Evolutionary conservation across 2,113 vertebrate species (phyloP).

Genomic region (Pterocles burchelli): DNA sequence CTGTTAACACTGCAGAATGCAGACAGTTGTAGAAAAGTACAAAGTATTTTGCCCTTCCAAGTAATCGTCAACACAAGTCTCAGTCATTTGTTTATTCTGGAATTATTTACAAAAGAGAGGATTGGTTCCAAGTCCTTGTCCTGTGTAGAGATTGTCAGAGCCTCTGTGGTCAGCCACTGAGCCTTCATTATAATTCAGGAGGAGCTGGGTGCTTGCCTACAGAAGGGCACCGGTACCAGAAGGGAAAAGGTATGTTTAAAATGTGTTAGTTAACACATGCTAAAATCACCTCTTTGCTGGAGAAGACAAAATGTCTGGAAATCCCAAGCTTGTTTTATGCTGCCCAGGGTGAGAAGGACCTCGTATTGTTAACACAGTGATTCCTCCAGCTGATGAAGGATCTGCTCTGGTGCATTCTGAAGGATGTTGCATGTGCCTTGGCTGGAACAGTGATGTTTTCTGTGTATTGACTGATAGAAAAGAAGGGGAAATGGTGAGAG

Average conservation of each 20-base stretch:
- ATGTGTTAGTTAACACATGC: background rate
- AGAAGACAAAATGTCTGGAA: background rate
- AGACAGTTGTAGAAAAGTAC: background rate
- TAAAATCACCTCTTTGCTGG: background rate
- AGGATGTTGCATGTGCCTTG: background rate
- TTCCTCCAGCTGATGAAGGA: background rate
- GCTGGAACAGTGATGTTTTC: slow-evolving; percentile 5
- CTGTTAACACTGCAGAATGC: background rate
- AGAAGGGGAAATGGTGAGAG: background rate
- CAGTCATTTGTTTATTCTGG: background rate
- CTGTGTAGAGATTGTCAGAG: background rate
- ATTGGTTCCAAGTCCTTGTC: background rate
- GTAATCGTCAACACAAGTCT: background rate
- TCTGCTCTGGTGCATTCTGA: background rate
- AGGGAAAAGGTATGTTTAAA: background rate
- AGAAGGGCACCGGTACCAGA: accelerated
- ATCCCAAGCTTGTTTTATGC: background rate
- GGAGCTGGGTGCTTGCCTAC: background rate
- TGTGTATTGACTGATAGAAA: background rate
- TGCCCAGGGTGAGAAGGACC: background rate
- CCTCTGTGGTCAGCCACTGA: background rate
- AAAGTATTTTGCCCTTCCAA: background rate
- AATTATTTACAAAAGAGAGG: background rate
- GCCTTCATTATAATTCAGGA: background rate
- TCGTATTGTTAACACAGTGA: background rate